A percentile compares a stretch with the other conserved stretches of the same genome.
Evolutionary conservation across 2,888 invertebrate genomes (phyloP).

Genomic region (Orthosia gothica): DNA sequence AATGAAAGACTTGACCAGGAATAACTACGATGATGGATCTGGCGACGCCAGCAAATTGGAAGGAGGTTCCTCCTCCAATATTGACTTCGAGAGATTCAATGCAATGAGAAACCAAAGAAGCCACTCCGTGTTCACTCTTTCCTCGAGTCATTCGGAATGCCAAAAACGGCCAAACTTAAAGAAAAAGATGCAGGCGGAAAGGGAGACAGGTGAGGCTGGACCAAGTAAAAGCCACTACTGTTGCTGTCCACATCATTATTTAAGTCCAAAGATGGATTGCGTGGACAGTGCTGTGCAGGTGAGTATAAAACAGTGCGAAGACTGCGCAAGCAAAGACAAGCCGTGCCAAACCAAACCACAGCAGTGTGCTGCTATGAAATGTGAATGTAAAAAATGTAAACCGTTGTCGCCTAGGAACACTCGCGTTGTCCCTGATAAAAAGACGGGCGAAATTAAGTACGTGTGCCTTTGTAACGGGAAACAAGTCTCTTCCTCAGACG

Average conservation of each 20-base stretch:
- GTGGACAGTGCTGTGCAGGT: slow-evolving; percentile 85
- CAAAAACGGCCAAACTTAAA: slow-evolving; percentile 77
- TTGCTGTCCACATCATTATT: slow-evolving; percentile 78
- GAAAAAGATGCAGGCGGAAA: slow-evolving; percentile 76
- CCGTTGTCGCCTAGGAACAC: slow-evolving; percentile 27
- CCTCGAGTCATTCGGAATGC: slow-evolving; percentile 82
- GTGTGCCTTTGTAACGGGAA: slow-evolving; percentile 82
- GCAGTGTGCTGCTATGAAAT: slow-evolving; percentile 15
- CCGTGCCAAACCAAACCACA: slow-evolving; percentile 29
- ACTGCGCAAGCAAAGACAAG: slow-evolving; percentile 46
- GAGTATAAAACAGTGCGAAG: slow-evolving; percentile 71
- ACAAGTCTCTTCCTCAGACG: slow-evolving; percentile 63
- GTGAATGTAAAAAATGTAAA: slow-evolving; percentile 58
- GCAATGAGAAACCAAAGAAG: slow-evolving; percentile 79
- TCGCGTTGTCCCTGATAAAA: slow-evolving; percentile 67
- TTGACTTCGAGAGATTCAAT: slow-evolving; percentile 69
- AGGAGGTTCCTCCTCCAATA: slow-evolving; percentile 77
- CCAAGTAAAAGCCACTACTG: slow-evolving; percentile 79
- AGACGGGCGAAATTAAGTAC: slow-evolving; percentile 79
- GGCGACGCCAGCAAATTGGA: slow-evolving; percentile 89
- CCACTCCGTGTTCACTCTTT: slow-evolving; percentile 88
- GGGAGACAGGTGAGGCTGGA: slow-evolving; percentile 72
- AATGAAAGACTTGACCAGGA: slow-evolving; percentile 87
- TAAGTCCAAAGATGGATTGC: slow-evolving; percentile 72
- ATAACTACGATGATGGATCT: slow-evolving; percentile 87